A percentile compares a stretch with the other conserved stretches of the same genome.
Evolutionary conservation across 2,797 vertebrate genomes (phyloP).

Genomic region (Gymnodraco acuticeps): DNA sequence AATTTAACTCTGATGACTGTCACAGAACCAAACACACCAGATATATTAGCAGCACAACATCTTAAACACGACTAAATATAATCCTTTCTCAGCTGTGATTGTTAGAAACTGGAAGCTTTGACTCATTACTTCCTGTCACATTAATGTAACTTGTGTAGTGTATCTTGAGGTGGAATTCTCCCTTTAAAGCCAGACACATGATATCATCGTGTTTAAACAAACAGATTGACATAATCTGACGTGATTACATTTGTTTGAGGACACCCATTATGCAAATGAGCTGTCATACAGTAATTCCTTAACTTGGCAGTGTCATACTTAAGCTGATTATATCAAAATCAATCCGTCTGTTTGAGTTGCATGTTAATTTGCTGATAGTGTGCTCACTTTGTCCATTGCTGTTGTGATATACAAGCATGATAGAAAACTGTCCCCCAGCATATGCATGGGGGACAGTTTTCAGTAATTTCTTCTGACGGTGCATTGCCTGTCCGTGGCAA

Average conservation of each 20-base stretch:
- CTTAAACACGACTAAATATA: neutral
- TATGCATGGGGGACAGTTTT: constrained; percentile 56
- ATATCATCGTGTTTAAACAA: constrained; percentile 37
- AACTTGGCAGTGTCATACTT: constrained; percentile 65
- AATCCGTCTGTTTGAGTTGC: constrained; percentile 60
- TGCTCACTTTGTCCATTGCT: constrained; percentile 34
- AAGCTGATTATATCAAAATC: constrained; percentile 72
- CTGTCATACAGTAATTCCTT: constrained; percentile 52
- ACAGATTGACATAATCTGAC: constrained; percentile 54
- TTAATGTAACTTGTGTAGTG: constrained; percentile 1
- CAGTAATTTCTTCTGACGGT: constrained; percentile 58
- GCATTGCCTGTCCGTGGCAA: constrained; percentile 52
- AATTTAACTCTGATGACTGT: neutral
- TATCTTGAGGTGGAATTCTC: constrained; percentile 26
- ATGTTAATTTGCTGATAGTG: constrained; percentile 58
- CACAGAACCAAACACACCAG: neutral
- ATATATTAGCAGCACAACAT: neutral
- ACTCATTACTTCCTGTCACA: constrained; percentile 22
- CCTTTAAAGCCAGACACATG: constrained; percentile 25
- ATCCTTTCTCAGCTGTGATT: neutral
- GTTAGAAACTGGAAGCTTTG: constrained; percentile 7
- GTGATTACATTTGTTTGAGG: constrained; percentile 53
- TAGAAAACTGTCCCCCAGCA: too few species aligned
- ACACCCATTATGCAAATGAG: constrained; percentile 66
- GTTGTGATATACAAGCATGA: constrained; percentile 35